Evolutionary conservation across 2,888 invertebrate genomes (phyloP).

Genomic region (Belgica antarctica): DNA sequence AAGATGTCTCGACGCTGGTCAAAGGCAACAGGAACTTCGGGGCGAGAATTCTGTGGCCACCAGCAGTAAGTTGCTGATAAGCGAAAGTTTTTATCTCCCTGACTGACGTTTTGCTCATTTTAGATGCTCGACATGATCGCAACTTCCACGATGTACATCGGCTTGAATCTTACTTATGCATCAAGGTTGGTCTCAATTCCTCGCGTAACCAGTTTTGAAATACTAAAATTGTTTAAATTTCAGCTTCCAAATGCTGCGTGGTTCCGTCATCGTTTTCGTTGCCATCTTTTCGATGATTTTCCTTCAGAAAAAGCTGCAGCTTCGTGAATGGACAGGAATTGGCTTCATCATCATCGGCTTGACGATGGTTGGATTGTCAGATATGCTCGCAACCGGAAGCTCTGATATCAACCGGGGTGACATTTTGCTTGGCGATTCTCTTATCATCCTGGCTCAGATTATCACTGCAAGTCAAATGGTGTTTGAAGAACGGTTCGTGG

Average conservation of each 20-base stretch:
- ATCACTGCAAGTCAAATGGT: slow-evolving; percentile 90
- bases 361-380: slow-evolving; percentile 70
- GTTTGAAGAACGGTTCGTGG: slow-evolving; percentile 87
- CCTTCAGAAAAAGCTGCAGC: slow-evolving; percentile 64
- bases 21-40: slow-evolving; percentile 74
- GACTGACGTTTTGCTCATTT: neutral
- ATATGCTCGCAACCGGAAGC: slow-evolving; percentile 52
- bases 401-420: slow-evolving; percentile 52
- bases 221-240: neutral
- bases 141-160: slow-evolving; percentile 87
- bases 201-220: neutral
- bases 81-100: neutral
- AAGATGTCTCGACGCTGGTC: slow-evolving; percentile 62
- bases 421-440: slow-evolving; percentile 71
- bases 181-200: slow-evolving; percentile 58
- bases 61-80: slow-evolving; percentile 58
- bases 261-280: slow-evolving; percentile 84
- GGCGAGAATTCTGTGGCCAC: slow-evolving; percentile 75
- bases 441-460: slow-evolving; percentile 74
- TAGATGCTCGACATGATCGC: slow-evolving; percentile 79
- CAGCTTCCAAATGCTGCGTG: slow-evolving; percentile 92
- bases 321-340: slow-evolving; percentile 76
- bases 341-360: slow-evolving; percentile 69
- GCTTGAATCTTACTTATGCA: slow-evolving; percentile 85
- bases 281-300: slow-evolving; percentile 83